Percentiles rank a stretch among this genome's conserved stretches.
Conservation (phyloP, 1,140 invertebrate species). For the Sycobia sp. region DNA sequence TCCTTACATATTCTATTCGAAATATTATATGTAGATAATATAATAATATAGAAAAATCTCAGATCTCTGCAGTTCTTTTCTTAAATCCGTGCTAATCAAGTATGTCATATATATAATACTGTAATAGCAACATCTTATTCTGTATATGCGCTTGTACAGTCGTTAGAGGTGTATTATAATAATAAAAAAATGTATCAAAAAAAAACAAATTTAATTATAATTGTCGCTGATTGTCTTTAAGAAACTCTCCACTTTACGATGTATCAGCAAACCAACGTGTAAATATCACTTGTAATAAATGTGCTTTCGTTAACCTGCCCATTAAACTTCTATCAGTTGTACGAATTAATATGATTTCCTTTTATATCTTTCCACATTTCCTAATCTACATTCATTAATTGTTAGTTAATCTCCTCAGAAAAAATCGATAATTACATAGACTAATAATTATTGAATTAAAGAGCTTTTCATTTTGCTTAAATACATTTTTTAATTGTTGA, state of each 20-base stretch:
- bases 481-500: too few species aligned
- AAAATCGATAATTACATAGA: too few species aligned
- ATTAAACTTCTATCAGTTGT: constrained; percentile 7
- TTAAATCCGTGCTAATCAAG: too few species aligned
- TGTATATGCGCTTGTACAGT: constrained; percentile 38
- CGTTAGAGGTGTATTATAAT: constrained; percentile 26
- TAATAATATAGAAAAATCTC: too few species aligned
- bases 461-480: too few species aligned
- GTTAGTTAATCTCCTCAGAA: too few species aligned
- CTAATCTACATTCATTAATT: background rate
- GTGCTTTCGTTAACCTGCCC: constrained; percentile 35
- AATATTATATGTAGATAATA: too few species aligned
- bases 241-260: constrained; percentile 19
- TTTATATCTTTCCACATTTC: background rate
- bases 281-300: constrained; percentile 35
- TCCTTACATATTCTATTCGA: too few species aligned
- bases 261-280: constrained; percentile 32
- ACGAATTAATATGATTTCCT: background rate
- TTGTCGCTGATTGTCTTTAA: constrained; percentile 27
- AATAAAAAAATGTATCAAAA: constrained; percentile 20
- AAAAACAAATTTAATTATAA: constrained; percentile 28
- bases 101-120: constrained; percentile 20
- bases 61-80: too few species aligned
- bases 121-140: constrained; percentile 32
- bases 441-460: too few species aligned